Conservation (phyloP, 2,797 vertebrate species). For the Fringilla coelebs region DNA sequence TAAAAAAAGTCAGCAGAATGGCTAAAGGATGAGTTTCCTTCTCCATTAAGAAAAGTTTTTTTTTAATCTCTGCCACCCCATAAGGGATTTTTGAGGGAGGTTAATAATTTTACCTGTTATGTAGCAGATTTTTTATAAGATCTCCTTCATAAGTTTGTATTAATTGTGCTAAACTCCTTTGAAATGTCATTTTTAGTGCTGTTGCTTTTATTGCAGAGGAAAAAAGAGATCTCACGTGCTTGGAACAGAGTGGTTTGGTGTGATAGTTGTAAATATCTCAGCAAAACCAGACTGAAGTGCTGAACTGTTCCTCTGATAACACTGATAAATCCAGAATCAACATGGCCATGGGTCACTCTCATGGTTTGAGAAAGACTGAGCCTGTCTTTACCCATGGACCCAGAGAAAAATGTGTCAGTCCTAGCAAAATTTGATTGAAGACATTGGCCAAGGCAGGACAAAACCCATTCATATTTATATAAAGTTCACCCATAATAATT, state of each 20-base stretch:
- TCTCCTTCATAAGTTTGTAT: neutral
- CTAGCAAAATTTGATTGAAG: neutral
- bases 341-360: conserved; percentile 10
- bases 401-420: neutral
- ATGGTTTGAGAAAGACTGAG: conserved; percentile 26
- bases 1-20: neutral
- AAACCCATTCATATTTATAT: neutral
- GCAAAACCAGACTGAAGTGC: neutral
- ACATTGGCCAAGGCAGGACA: neutral
- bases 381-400: neutral
- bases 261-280: neutral
- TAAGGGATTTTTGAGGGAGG: neutral
- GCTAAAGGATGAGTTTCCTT: neutral
- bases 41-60: neutral
- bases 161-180: neutral
- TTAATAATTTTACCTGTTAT: neutral
- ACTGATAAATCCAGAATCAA: conserved; percentile 6
- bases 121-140: neutral
- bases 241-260: neutral
- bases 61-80: neutral
- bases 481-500: neutral
- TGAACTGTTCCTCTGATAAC: conserved; percentile 27
- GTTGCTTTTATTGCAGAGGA: neutral
- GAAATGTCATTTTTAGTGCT: neutral
- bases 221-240: neutral